Base-by-base conservation (phyloP, 64 coral and sea anemone genomes). In the Montipora cactus region DNA sequence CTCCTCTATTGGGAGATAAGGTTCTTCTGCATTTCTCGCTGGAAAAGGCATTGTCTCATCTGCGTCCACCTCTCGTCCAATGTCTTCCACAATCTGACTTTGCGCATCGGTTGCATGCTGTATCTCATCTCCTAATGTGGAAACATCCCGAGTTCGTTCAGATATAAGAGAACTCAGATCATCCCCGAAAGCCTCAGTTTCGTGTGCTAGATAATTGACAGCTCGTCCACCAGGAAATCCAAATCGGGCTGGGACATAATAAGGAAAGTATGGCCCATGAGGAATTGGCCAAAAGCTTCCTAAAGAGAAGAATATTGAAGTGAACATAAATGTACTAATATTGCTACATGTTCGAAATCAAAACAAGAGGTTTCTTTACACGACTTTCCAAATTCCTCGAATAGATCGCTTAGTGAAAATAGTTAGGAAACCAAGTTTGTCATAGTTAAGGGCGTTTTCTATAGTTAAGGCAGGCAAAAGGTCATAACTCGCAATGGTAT, bases 41-140 rank as follows among this genome's bases (percentile, higher is more conserved):
- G 82, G 82, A 19, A 86, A 86, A 71, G 82, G 82, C 6, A 86
- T 72, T 6, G 82, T 23, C 15, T 86, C 82, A 18, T 88, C 81
- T 10, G 92, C 79, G 92, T 88, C 92, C 7, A 93, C 92, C 6
- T 88, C 78, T 9, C 78, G 44, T 58, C 83, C 85, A 5, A 93
- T 78, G 25, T 75, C 58, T 18, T 88, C 82, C 15, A 88, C 75
- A 2, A 37, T 25, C 22, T 88, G 53, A 49, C 92, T 88, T 57
- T 46, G 45, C 5, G 10, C n/a, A 12, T 47, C 25, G 45, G 67
- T 87, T 19, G 47, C 20, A 5, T 79, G 19, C 62, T 93, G 83
- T 84, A 93, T 93, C 3, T 85, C 44, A 2, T 80, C 20, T 51
- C 92, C 92, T 53, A 93, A 76, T 16, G 58, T 59, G 14, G 75